Evolutionary conservation across 1,140 invertebrate species (phyloP), one percentile per base, ranked within the genome.

Genomic region (Drosophila arawakana): DNA sequence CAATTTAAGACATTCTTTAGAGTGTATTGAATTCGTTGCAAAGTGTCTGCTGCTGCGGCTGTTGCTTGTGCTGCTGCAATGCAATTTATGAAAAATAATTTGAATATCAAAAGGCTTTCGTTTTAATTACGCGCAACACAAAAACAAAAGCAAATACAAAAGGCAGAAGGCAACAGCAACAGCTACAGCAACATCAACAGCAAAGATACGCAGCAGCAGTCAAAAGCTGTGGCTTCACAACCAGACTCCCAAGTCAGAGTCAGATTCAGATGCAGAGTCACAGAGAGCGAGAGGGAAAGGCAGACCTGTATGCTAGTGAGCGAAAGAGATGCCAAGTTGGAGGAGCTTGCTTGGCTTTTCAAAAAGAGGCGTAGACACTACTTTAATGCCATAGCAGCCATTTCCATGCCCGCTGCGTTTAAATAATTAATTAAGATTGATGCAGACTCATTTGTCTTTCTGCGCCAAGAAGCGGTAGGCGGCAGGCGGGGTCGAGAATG

Each of bases 391-490:
- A 30, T 69, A 41, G 73, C 68, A 75, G 83, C 73, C 76, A 88
- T 89, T 88, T 83, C 73, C 85, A 84, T 88, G 80, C 84, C 84
- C 80, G 85, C 67, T 90, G 84, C 85, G 80, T 89, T 89, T 89
- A 89, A 89, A 89, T 89, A 89, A 89, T 89, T 89, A 89, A 90
- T 89, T 89, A 89, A 89, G 84, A 89, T 89, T 89, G 84, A 89
- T 89, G 84, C 84, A 90, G 84, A 89, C 85, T 89, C 85, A 89
- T 89, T 89, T 89, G 84, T 89, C 84, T 90, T 78, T 83, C 80
- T 77, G 70, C 77, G 66, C 79, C 76, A 80, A 82, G 79, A 76
- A 86, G 61, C 25, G 25, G 82, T 67, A 50, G 44, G 54, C 18
- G 41, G 52, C 18, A 7, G 18, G 34, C 18, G 66, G 10, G 35